Percentiles rank a stretch among this genome's conserved stretches.
phyloP scores from a whole-genome alignment of 2,113 vertebrate species.

The Gymnarchus niloticus region DNA sequence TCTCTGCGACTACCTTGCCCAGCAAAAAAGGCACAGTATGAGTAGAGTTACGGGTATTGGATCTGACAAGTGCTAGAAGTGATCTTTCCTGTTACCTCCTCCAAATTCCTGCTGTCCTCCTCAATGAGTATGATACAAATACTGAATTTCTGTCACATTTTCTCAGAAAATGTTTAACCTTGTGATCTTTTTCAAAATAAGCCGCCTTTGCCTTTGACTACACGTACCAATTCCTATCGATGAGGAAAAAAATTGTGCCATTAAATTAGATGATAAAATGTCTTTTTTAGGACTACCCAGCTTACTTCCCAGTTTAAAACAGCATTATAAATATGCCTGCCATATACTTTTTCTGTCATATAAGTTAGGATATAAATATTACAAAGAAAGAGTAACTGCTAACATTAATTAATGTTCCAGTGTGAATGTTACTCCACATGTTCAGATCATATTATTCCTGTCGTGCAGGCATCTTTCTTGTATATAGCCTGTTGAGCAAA shows the following conservation, averaged over 20 bases:
- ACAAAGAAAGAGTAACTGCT: background rate
- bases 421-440: background rate
- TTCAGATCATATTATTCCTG: background rate
- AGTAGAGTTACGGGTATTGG: background rate
- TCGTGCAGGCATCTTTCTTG: background rate
- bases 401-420: background rate
- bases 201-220: too few relatives aligned
- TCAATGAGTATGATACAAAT: background rate
- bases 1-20: too few relatives aligned
- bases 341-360: too few relatives aligned
- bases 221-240: too few relatives aligned
- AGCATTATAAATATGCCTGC: too few relatives aligned
- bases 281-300: too few relatives aligned
- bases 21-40: background rate
- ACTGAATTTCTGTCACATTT: background rate
- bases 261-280: too few relatives aligned
- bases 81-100: background rate
- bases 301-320: too few relatives aligned
- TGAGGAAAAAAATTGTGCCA: too few relatives aligned
- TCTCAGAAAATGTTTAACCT: background rate
- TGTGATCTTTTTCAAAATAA: background rate
- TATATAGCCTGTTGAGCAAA: background rate
- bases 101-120: background rate
- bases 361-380: too few relatives aligned
- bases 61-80: background rate